A percentile compares a stretch with the other conserved stretches of the same genome.
These are phyloP conservation scores for Tragelaphus scriptus DNA, from an alignment of 2,113 vertebrate species.

Conservation along the genomic window DNA sequence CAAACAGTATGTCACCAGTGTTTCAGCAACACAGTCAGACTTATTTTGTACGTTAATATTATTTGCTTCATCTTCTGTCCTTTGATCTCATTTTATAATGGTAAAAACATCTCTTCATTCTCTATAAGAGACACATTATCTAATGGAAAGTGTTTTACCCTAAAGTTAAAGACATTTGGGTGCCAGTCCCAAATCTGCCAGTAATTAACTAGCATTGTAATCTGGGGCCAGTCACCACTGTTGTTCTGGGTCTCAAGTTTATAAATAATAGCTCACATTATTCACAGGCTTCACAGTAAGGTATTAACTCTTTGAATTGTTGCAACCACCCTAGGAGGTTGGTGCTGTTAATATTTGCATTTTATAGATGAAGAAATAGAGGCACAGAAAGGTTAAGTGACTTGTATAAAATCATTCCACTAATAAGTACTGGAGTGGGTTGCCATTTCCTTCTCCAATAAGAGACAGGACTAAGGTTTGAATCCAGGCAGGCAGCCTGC, in stretches of 20 bases:
- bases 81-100: slow-evolving; percentile 27
- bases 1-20: background rate
- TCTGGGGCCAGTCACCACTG: background rate
- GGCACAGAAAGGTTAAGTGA: background rate
- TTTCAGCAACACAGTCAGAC: background rate
- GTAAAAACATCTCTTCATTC: background rate
- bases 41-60: background rate
- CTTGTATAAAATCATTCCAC: background rate
- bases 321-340: background rate
- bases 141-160: background rate
- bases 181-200: background rate
- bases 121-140: background rate
- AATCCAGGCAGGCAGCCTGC: background rate
- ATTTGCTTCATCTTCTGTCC: background rate
- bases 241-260: background rate
- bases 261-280: slow-evolving; percentile 24
- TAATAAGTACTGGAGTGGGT: too few species aligned
- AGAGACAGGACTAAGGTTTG: background rate
- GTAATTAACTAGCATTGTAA: background rate
- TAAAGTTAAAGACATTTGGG: background rate
- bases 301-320: slow-evolving; percentile 16
- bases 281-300: slow-evolving; percentile 15
- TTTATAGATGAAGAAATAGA: slow-evolving; percentile 11
- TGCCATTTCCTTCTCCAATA: too few species aligned
- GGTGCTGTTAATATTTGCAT: background rate